A percentile compares a stretch with the other conserved stretches of the same genome.
phyloP scores from a whole-genome alignment of 1,140 invertebrate genomes.

The Cardiocondyla obscurior region DNA sequence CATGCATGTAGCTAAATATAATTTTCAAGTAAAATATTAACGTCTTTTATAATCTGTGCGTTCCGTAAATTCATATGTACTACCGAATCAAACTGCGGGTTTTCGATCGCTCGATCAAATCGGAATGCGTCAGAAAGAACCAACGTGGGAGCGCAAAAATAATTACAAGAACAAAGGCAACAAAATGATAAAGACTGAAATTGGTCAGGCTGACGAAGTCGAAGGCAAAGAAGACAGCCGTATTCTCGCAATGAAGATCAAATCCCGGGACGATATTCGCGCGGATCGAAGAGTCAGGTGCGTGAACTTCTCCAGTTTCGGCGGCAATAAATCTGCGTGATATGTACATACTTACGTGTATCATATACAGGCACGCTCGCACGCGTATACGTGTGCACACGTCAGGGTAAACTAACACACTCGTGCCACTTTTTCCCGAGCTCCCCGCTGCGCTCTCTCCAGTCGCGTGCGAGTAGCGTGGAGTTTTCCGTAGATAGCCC shows the following conservation, averaged over 20 bases:
- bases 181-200: not conserved
- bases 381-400: conserved; percentile 66
- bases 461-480: conserved; percentile 28
- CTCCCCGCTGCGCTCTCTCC: not conserved
- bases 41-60: not conserved
- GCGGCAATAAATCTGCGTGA: conserved; percentile 64
- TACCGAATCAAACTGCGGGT: not conserved
- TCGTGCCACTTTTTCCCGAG: conserved; percentile 32
- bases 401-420: conserved; percentile 68
- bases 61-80: not conserved
- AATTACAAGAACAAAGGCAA: not conserved
- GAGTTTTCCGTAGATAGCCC: conserved; percentile 48
- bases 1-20: not conserved
- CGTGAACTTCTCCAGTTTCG: conserved; percentile 50
- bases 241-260: not conserved
- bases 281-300: conserved; percentile 11
- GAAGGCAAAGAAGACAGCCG: not conserved
- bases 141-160: not conserved
- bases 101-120: not conserved
- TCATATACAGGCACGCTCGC: conserved; percentile 57
- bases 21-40: not conserved
- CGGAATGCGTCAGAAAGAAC: not conserved
- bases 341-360: conserved; percentile 65
- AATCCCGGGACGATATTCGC: not conserved
- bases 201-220: not conserved